Evolutionary conservation across 2,113 vertebrate species (phyloP).

Genomic region (Podarcis raffonei): DNA sequence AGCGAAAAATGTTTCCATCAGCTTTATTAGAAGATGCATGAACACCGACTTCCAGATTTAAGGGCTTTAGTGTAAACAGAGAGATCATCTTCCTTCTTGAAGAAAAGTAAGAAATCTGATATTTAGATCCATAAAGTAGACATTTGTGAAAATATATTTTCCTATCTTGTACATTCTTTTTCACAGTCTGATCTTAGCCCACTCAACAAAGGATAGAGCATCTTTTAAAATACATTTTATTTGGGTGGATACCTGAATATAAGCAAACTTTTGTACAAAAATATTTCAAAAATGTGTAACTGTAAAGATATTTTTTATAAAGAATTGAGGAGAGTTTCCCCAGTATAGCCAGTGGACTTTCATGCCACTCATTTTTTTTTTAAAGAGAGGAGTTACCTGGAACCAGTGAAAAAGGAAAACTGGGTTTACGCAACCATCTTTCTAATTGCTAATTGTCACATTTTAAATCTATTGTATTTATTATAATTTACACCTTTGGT

Average conservation of each 20-base stretch:
- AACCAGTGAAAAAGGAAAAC: slow-evolving; percentile 80
- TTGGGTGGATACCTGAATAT: slow-evolving; percentile 69
- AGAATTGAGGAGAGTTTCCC: slow-evolving; percentile 66
- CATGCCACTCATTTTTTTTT: slow-evolving; percentile 71
- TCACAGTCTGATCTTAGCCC: slow-evolving; percentile 66
- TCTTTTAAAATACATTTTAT: slow-evolving; percentile 78
- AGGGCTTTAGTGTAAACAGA: slow-evolving; percentile 50
- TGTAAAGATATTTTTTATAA: slow-evolving; percentile 77
- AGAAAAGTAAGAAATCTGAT: slow-evolving; percentile 26
- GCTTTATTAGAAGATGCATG: slow-evolving; percentile 50
- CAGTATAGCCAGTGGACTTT: slow-evolving; percentile 60
- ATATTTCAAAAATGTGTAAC: slow-evolving; percentile 67
- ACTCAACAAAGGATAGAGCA: slow-evolving; percentile 77
- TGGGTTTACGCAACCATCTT: slow-evolving; percentile 75
- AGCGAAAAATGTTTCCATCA: slow-evolving; percentile 55
- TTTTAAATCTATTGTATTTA: slow-evolving; percentile 91
- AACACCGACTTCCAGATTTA: slow-evolving; percentile 57
- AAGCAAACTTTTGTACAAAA: slow-evolving; percentile 75
- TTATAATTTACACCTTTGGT: slow-evolving; percentile 84
- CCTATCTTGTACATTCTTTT: slow-evolving; percentile 54
- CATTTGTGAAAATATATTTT: slow-evolving; percentile 54
- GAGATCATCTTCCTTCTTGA: slow-evolving; percentile 56
- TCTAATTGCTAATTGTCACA: slow-evolving; percentile 76
- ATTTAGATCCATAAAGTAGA: slow-evolving; percentile 54
- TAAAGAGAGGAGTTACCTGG: slow-evolving; percentile 74